Percentiles rank a stretch among this genome's conserved stretches.
Evolutionary conservation across 2,113 vertebrate species (phyloP).

Genomic region (Hippocampus mohnikei): DNA sequence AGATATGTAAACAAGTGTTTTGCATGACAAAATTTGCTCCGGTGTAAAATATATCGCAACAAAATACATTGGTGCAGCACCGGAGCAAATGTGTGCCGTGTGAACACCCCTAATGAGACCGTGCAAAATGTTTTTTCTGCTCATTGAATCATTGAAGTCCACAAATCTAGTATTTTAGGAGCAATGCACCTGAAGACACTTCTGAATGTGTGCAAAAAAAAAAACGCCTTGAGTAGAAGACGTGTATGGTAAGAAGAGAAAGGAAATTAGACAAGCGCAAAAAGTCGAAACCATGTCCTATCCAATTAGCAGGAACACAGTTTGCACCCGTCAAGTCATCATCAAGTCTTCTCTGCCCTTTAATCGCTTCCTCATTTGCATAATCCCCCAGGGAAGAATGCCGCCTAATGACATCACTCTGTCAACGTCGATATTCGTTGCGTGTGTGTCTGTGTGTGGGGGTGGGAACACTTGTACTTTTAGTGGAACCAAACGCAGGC

Average conservation of each 20-base stretch:
- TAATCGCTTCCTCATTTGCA: conserved; percentile 62
- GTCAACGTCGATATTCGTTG: background rate
- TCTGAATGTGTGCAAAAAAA: conserved; percentile 17
- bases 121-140: background rate
- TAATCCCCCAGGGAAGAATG: conserved; percentile 58
- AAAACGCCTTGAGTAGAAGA: conserved; percentile 36
- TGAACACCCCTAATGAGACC: no score
- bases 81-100: no score
- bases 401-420: conserved; percentile 55
- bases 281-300: conserved; percentile 57
- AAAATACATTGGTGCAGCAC: no score
- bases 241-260: conserved; percentile 49
- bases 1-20: background rate
- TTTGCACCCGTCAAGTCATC: conserved; percentile 62
- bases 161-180: background rate
- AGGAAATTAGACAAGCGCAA: conserved; percentile 54
- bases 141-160: background rate
- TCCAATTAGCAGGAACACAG: conserved; percentile 59
- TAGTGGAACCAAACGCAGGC: conserved; percentile 51
- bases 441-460: conserved; percentile 13
- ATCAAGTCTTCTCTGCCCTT: conserved; percentile 64
- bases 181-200: conserved; percentile 6
- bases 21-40: background rate
- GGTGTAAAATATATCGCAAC: no score
- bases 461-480: conserved; percentile 48